These are phyloP conservation scores for Rachycentron canadum DNA, from an alignment of 2,797 vertebrate species.

Conservation along the genomic window DNA sequence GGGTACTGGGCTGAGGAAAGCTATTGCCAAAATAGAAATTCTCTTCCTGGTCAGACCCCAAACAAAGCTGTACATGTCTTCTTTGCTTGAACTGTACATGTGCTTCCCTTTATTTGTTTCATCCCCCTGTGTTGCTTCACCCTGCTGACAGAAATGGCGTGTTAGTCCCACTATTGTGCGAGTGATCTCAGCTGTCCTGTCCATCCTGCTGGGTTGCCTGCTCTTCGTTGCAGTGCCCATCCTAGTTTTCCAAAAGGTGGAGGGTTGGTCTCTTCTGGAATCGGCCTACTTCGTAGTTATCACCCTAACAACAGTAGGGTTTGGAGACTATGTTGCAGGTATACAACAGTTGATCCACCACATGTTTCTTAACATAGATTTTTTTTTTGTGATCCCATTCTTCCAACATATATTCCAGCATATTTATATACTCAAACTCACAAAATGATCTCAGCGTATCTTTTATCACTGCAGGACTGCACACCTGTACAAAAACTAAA, in stretches of 20 bases:
- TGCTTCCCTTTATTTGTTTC: not conserved
- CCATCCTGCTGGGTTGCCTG: conserved; percentile 90
- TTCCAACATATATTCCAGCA: not conserved
- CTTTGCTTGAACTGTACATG: not conserved
- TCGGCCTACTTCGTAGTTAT: conserved; percentile 93
- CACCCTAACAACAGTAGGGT: conserved; percentile 93
- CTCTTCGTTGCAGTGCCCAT: conserved; percentile 91
- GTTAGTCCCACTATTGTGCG: conserved; percentile 90
- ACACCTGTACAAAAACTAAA: too few species aligned
- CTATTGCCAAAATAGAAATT: conserved; percentile 90
- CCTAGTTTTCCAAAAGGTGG: conserved; percentile 88
- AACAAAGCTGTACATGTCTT: not conserved
- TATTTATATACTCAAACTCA: not conserved
- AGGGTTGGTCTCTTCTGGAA: conserved; percentile 89
- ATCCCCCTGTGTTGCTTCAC: conserved; percentile 15
- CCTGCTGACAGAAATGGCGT: conserved; percentile 88
- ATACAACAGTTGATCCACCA: conserved; percentile 25
- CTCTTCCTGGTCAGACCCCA: conserved; percentile 89
- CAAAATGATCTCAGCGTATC: not conserved
- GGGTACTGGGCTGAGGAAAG: conserved; percentile 89
- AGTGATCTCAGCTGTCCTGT: conserved; percentile 90
- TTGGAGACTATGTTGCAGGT: conserved; percentile 95
- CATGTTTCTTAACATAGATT: not conserved
- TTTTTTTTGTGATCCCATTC: too few species aligned
- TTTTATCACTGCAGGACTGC: not conserved